Conservation (phyloP, 2,113 vertebrate species). For the cat (Felis catus) region DNA sequence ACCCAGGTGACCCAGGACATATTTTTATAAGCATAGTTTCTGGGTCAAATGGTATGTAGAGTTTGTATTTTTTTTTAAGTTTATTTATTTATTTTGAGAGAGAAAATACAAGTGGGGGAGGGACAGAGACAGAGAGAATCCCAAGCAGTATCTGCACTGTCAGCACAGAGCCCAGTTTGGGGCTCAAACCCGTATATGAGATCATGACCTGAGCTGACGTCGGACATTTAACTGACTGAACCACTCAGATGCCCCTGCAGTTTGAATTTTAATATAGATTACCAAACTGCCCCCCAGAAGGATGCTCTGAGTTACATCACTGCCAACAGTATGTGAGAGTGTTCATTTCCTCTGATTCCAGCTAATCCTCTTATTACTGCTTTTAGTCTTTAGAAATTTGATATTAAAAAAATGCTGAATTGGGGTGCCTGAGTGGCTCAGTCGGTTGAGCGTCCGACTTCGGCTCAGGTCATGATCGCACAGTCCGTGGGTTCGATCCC, state of each 20-base stretch:
- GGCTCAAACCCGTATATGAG: too few relatives aligned
- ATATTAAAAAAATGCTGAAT: neutral
- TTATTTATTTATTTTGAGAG: too few relatives aligned
- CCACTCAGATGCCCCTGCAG: neutral
- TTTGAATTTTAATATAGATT: conserved; percentile 10
- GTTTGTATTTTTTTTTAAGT: neutral
- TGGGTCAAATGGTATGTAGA: neutral
- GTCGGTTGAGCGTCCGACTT: too few relatives aligned
- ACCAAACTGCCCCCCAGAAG: neutral
- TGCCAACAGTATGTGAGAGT: neutral
- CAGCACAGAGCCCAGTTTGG: too few relatives aligned
- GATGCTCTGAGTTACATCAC: neutral
- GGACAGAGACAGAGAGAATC: too few relatives aligned
- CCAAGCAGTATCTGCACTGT: too few relatives aligned
- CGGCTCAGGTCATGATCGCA: too few relatives aligned
- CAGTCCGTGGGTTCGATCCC: too few relatives aligned
- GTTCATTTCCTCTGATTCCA: neutral
- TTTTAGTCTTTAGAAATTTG: conserved; percentile 17
- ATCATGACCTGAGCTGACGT: too few relatives aligned
- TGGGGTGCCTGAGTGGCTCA: too few relatives aligned
- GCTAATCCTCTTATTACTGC: neutral
- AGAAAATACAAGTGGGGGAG: too few relatives aligned
- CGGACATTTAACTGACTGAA: too few relatives aligned
- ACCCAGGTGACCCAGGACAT: neutral
- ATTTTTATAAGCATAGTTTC: neutral